A percentile compares a stretch with the other conserved stretches of the same genome.
Conservation (phyloP, 1,140 invertebrate species). For the Diuraphis noxia region DNA sequence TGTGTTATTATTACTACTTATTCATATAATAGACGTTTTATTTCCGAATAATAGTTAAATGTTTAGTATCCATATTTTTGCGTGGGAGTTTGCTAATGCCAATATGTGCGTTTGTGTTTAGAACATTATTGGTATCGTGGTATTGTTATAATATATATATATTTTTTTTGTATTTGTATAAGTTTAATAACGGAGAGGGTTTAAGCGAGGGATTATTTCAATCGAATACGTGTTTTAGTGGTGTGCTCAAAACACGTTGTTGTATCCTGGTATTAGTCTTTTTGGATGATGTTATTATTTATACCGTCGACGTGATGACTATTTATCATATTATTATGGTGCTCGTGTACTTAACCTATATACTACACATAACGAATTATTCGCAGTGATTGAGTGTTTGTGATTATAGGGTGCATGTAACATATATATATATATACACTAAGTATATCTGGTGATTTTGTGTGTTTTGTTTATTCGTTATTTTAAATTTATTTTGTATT, state of each 20-base stretch:
- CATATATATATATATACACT: background rate
- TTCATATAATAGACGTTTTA: slow-evolving; percentile 11
- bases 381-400: background rate
- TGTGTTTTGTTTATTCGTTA: background rate
- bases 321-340: background rate
- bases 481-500: no score
- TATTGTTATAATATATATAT: background rate
- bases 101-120: background rate
- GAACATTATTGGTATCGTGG: background rate
- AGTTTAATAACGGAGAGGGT: background rate
- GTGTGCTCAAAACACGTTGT: background rate
- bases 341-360: background rate
- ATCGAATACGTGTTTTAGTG: background rate
- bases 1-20: background rate
- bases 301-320: background rate
- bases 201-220: background rate
- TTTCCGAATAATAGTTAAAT: slow-evolving; percentile 1
- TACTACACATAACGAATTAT: background rate
- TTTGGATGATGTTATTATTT: background rate
- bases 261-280: background rate
- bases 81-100: background rate
- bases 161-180: background rate
- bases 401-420: no score
- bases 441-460: no score
- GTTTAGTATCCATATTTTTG: background rate